These are phyloP conservation scores for Nansenia antarctica DNA, from an alignment of 2,113 vertebrate genomes.

Conservation along the genomic window DNA sequence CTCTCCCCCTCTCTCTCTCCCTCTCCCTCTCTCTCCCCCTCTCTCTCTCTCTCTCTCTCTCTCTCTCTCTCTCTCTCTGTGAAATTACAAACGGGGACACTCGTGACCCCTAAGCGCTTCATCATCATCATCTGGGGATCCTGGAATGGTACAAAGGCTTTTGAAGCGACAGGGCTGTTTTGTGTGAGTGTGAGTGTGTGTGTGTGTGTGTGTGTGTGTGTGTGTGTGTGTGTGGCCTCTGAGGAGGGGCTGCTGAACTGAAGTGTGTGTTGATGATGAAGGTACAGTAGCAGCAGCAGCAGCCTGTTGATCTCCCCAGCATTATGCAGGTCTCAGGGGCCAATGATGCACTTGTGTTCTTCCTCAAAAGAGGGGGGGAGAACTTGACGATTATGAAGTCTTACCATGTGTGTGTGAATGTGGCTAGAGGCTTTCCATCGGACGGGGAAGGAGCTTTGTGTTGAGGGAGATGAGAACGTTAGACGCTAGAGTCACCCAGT, in stretches of 20 bases:
- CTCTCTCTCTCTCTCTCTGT: not conserved
- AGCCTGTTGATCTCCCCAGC: constrained; percentile 31
- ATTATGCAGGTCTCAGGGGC: constrained; percentile 57
- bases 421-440: constrained; percentile 39
- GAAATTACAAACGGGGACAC: constrained; percentile 32
- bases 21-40: no score
- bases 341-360: constrained; percentile 50
- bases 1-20: no score
- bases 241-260: constrained; percentile 11
- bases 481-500: constrained; percentile 20
- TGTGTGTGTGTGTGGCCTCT: no score
- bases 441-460: constrained; percentile 32
- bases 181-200: no score
- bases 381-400: constrained; percentile 67
- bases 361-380: constrained; percentile 47
- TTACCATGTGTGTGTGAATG: constrained; percentile 65
- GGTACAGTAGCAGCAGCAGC: constrained; percentile 20
- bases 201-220: no score
- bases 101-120: constrained; percentile 40
- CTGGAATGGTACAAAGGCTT: constrained; percentile 37
- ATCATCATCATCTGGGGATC: constrained; percentile 27
- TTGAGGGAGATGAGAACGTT: constrained; percentile 23
- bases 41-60: not conserved
- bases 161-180: constrained; percentile 24
- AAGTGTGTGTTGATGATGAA: constrained; percentile 51